A percentile compares a stretch with the other conserved stretches of the same genome.
Evolutionary conservation across 64 coral and sea anemone genomes (phyloP).

Genomic region (Pachyseris speciosa): DNA sequence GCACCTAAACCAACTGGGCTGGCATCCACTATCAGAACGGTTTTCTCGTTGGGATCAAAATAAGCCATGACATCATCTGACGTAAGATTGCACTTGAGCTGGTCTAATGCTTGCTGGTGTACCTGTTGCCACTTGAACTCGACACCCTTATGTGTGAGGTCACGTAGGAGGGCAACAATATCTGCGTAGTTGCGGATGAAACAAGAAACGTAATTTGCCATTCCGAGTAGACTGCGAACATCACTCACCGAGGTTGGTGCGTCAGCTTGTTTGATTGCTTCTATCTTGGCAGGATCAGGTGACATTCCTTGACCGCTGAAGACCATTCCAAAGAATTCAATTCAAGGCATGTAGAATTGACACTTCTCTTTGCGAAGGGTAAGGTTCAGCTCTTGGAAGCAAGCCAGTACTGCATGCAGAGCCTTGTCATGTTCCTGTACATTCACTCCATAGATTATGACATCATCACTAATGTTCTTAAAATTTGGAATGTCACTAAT

Average conservation of each 20-base stretch:
- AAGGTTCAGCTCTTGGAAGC: no score
- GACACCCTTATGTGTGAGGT: conserved; percentile 7
- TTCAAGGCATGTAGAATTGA: conserved; percentile 22
- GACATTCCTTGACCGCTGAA: conserved; percentile 31
- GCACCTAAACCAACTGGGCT: conserved; percentile 57
- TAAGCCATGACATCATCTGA: conserved; percentile 46
- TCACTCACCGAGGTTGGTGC: no score
- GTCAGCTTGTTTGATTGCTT: conserved; percentile 16
- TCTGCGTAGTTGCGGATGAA: no score
- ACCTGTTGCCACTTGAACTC: no score
- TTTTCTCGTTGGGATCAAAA: no score
- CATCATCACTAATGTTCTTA: conserved; percentile 8
- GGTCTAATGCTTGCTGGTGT: no score
- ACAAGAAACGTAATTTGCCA: no score
- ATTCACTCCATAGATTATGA: no score
- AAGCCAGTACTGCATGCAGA: no score
- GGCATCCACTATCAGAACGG: conserved; percentile 52
- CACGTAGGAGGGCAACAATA: conserved; percentile 34
- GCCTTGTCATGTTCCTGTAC: no score
- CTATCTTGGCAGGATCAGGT: conserved; percentile 13
- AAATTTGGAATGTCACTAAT: conserved; percentile 33
- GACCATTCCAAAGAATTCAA: conserved; percentile 64
- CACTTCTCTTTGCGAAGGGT: neutral
- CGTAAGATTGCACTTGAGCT: conserved; percentile 49
- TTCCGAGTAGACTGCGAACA: no score